These are phyloP conservation scores for Mirza zaza DNA, from an alignment of 2,113 vertebrate genomes.

Conservation along the genomic window DNA sequence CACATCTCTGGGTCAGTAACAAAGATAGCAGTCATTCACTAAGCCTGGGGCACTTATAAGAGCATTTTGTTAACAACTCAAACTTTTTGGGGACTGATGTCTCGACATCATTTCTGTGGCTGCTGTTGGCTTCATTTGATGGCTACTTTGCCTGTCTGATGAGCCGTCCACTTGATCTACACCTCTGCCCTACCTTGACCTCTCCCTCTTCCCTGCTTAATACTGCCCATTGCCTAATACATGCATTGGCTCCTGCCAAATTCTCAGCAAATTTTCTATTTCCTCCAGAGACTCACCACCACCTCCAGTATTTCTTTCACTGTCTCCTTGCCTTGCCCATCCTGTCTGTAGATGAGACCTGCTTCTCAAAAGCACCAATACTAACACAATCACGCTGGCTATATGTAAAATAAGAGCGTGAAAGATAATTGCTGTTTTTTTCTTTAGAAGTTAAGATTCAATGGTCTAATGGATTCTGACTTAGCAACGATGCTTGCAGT, in stretches of 20 bases:
- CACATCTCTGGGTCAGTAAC: neutral
- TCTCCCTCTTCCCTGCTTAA: neutral
- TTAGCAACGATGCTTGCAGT: neutral
- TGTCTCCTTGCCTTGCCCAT: neutral
- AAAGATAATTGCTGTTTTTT: neutral
- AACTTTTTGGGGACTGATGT: neutral
- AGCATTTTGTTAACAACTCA: neutral
- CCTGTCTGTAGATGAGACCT: neutral
- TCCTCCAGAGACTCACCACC: neutral
- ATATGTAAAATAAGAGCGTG: neutral
- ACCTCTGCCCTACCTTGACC: fast-evolving
- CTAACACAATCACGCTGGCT: neutral
- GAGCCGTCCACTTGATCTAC: neutral
- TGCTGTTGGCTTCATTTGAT: neutral
- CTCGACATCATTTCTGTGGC: neutral
- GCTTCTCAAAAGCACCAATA: neutral
- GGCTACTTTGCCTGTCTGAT: neutral
- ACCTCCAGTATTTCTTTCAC: neutral
- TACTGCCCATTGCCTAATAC: fast-evolving
- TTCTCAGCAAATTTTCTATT: neutral
- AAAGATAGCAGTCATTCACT: neutral
- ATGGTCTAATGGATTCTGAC: neutral
- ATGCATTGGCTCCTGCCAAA: neutral
- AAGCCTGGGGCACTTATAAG: neutral
- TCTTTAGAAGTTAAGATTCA: neutral